phyloP scores from a whole-genome alignment of 2,888 invertebrate genomes.

The Pseudeuparius sepicola region DNA sequence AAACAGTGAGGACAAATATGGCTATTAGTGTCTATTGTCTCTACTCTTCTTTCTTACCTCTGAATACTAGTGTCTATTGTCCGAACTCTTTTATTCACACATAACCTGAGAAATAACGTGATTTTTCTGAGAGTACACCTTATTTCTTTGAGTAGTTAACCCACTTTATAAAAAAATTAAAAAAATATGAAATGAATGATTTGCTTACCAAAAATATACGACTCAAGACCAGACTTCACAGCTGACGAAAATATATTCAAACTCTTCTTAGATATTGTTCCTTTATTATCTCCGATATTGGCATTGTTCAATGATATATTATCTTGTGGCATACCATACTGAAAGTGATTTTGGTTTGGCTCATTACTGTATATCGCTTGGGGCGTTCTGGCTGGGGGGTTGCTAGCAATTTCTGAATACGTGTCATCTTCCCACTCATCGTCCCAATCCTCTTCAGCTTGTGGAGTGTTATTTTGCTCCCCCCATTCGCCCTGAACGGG shows the following conservation, averaged over 20 bases:
- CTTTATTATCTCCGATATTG: constrained; percentile 46
- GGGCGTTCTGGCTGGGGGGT: constrained; percentile 20
- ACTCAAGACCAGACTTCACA: constrained; percentile 83
- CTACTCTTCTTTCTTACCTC: too few species aligned
- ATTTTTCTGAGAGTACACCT: too few species aligned
- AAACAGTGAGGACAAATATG: too few species aligned
- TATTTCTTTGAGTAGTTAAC: too few species aligned
- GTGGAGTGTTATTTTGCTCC: constrained; percentile 14
- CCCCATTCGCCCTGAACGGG: constrained; percentile 25
- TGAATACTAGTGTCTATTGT: too few species aligned
- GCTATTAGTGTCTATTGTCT: too few species aligned
- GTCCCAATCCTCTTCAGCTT: constrained; percentile 24
- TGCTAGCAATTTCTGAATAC: constrained; percentile 61
- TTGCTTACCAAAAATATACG: constrained; percentile 75
- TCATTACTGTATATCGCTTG: constrained; percentile 33
- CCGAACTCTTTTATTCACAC: too few species aligned
- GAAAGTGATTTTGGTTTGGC: constrained; percentile 20
- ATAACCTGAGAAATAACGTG: too few species aligned
- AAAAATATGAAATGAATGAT: too few species aligned
- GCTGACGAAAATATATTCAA: constrained; percentile 77
- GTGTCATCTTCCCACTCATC: constrained; percentile 56
- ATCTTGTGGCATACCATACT: constrained; percentile 28
- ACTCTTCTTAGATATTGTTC: constrained; percentile 61
- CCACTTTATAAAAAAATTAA: too few species aligned
- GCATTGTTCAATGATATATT: constrained; percentile 33